Conservation (phyloP, 2,113 vertebrate genomes). For the Hydrolagus affinis region DNA sequence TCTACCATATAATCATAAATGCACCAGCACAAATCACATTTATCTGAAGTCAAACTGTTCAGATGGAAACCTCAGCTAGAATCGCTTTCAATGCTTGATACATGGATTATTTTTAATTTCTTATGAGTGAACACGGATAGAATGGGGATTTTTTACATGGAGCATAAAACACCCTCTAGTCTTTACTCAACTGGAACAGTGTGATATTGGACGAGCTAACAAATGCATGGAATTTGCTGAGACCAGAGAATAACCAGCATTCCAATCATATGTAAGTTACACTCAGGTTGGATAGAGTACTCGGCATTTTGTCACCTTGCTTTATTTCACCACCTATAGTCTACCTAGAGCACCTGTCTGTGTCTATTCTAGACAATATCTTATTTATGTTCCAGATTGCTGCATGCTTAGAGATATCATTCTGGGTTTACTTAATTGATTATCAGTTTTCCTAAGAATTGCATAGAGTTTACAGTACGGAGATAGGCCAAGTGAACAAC, state of each 20-base stretch:
- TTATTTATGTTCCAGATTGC: too few species aligned
- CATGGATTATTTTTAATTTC: neutral
- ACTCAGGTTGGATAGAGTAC: neutral
- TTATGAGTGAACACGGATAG: neutral
- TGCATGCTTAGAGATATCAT: too few species aligned
- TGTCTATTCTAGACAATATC: too few species aligned
- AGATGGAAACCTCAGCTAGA: neutral
- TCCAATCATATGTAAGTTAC: neutral
- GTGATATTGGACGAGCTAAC: neutral
- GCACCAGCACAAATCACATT: neutral
- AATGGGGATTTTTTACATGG: neutral
- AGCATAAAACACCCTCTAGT: neutral
- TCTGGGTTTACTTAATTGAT: too few species aligned
- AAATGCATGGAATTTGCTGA: neutral
- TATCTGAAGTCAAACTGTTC: neutral
- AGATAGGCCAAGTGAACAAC: too few species aligned
- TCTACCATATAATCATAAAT: too few species aligned
- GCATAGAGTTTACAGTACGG: too few species aligned
- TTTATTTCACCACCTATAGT: neutral
- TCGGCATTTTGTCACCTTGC: neutral
- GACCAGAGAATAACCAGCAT: neutral
- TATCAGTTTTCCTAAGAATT: too few species aligned
- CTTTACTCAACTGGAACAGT: neutral
- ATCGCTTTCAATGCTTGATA: neutral
- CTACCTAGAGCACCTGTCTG: too few species aligned